phyloP scores from a whole-genome alignment of 2,888 invertebrate species.

The Yponomeuta malinellus region DNA sequence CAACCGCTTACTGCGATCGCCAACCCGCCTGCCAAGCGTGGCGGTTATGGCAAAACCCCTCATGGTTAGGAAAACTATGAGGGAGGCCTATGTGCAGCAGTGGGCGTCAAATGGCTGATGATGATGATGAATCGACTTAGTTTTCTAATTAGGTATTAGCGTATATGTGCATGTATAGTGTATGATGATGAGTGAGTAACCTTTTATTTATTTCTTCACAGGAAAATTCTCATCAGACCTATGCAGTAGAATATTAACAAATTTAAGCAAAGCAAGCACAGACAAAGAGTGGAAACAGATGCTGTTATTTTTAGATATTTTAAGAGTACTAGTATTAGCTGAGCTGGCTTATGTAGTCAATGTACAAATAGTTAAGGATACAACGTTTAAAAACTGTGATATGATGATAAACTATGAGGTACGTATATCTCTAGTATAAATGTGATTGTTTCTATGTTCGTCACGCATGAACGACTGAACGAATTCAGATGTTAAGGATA shows the following conservation, averaged over 20 bases:
- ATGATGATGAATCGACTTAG: too few relatives aligned
- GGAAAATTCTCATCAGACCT: conserved; percentile 62
- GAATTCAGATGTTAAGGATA: too few relatives aligned
- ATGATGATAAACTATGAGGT: conserved; percentile 51
- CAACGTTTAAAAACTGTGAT: conserved; percentile 51
- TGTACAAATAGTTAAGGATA: conserved; percentile 65
- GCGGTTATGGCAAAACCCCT: too few relatives aligned
- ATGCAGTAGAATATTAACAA: conserved; percentile 46
- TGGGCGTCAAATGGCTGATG: too few relatives aligned
- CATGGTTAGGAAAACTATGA: too few relatives aligned
- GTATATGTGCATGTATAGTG: too few relatives aligned
- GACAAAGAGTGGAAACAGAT: conserved; percentile 59
- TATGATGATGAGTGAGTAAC: too few relatives aligned
- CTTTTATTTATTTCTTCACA: conserved; percentile 31
- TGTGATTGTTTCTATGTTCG: background rate
- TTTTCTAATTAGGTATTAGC: too few relatives aligned
- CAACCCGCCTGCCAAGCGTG: too few relatives aligned
- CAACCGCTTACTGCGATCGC: too few relatives aligned
- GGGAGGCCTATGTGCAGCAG: too few relatives aligned
- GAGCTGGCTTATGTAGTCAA: conserved; percentile 60
- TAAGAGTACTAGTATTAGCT: conserved; percentile 53
- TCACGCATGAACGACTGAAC: background rate
- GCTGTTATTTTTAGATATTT: conserved; percentile 54
- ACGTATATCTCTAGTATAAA: background rate
- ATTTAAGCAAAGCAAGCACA: conserved; percentile 47